phyloP scores from a whole-genome alignment of 2,113 vertebrate species.

The Rhea americana region DNA sequence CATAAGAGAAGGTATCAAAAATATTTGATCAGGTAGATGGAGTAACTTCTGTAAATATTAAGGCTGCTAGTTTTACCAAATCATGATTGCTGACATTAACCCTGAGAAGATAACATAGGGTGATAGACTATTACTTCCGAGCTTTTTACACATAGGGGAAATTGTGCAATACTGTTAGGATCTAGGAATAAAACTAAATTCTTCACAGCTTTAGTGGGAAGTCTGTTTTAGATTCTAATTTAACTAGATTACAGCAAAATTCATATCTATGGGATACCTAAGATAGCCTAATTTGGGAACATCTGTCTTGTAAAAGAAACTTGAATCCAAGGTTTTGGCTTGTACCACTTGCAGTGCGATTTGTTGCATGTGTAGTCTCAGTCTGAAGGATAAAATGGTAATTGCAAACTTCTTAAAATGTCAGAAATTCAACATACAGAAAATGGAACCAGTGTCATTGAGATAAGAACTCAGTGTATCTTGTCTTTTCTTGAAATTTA shows the following conservation, averaged over 20 bases:
- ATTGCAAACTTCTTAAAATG: background rate
- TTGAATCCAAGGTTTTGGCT: background rate
- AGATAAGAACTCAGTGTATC: background rate
- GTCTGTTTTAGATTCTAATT: background rate
- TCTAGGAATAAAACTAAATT: background rate
- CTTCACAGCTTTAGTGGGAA: background rate
- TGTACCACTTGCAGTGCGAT: background rate
- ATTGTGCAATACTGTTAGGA: background rate
- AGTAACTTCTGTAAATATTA: background rate
- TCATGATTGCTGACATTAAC: background rate
- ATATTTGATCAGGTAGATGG: background rate
- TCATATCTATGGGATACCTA: background rate
- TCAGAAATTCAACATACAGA: background rate
- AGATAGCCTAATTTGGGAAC: background rate
- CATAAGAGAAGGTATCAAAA: background rate
- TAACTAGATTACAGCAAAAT: background rate
- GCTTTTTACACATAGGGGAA: background rate
- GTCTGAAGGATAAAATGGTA: background rate
- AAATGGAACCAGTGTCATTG: background rate
- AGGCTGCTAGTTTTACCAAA: background rate
- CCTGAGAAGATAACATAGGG: background rate
- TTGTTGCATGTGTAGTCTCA: background rate
- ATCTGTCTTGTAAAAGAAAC: background rate
- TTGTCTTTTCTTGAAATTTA: background rate
- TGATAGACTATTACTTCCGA: background rate